Evolutionary conservation across 2,888 invertebrate species (phyloP).

Genomic region (Gastracanthus pulcherrimus): DNA sequence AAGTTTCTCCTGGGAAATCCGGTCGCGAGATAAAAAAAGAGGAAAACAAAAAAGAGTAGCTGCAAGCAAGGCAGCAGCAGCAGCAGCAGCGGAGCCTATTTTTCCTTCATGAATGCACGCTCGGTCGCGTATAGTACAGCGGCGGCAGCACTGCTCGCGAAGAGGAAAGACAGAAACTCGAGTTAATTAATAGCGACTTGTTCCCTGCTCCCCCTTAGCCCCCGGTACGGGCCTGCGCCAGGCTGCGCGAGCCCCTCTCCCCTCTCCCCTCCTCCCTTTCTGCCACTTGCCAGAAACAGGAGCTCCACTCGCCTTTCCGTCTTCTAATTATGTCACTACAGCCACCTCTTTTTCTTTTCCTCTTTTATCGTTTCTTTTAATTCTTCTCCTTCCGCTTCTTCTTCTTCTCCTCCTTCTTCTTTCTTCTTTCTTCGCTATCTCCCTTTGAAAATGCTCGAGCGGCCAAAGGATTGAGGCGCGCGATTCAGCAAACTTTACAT

Average conservation of each 20-base stretch:
- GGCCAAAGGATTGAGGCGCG: background rate
- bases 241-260: background rate
- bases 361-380: background rate
- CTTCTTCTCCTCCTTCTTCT: background rate
- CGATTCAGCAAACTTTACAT: background rate
- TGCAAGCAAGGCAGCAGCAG: too few species aligned
- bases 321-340: slow-evolving; percentile 45
- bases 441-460: background rate
- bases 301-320: slow-evolving; percentile 11
- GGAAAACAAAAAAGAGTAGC: too few species aligned
- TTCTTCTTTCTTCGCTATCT: background rate
- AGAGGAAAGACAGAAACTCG: slow-evolving; percentile 34
- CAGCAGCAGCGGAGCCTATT: too few species aligned
- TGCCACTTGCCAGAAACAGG: slow-evolving; percentile 49
- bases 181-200: slow-evolving; percentile 56
- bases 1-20: background rate
- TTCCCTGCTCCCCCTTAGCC: background rate
- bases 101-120: too few species aligned
- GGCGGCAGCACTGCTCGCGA: background rate
- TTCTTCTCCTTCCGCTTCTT: background rate
- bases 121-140: background rate
- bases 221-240: too few species aligned
- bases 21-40: too few species aligned
- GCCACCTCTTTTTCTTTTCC: background rate
- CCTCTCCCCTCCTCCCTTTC: background rate